Base-by-base conservation (phyloP, 2,113 vertebrate genomes). In the Papio anubis region DNA sequence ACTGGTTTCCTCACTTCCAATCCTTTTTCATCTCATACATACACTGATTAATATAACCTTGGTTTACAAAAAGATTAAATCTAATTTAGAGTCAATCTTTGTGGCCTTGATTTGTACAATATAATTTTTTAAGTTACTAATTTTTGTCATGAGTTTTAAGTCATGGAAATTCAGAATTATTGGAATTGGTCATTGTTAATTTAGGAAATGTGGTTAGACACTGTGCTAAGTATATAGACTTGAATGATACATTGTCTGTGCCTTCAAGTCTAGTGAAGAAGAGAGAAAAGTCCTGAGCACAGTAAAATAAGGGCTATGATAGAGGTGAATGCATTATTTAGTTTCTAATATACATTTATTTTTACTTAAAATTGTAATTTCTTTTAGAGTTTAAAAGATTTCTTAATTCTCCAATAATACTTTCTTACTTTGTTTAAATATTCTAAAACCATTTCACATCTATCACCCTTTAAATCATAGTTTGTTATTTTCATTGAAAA, bases 91-190 rank as follows among this genome's bases (percentile, higher is more conserved):
- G 13, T 84, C 12, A 64, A 12, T 93, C 81, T 94, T 95, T 96
- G 38, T 93, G 76, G 16, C 11, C 50, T 95, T 90, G 38, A 92
- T 91, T 83, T 87, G 9, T 90, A 57, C 68, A 35, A 45, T 52
- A 66, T 13, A 40, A 64, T 90, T 79, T 88, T 90, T 88, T 84
- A 94, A 82, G 38, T 78, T 92, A 38, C 92, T 86, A 40, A 43
- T 90, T 88, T 96, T 94, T 90, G 57, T 17, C 27, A 9, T 84
- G 32, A 88, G 45, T 81, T 88, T 87, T 91, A 96, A 95, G 27
- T 90, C 35, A 72, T 84, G 57, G 57, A 92, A 95, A 95, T 97
- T 93, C 48, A 95, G 61, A 96, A 87, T 79, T 93, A 43, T 78
- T 93, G 38, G 11, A 87, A 86, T 76, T 32, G 8, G 81, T 95